phyloP scores from a whole-genome alignment of 2,797 vertebrate species.

The Apogon talboti region DNA sequence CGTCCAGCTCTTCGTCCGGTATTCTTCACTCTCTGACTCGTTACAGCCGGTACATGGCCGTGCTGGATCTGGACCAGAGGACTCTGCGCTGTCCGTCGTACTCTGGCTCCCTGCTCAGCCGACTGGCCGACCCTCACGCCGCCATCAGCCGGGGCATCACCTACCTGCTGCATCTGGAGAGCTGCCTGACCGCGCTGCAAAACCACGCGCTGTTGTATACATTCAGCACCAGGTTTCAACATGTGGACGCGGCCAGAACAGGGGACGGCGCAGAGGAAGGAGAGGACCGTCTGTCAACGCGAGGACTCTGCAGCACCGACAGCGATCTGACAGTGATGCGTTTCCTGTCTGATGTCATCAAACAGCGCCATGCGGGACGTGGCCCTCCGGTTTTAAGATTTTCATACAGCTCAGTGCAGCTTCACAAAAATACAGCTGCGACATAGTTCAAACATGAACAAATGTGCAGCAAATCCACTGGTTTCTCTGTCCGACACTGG shows the following conservation, averaged over 20 bases:
- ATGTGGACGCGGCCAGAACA: conserved; percentile 63
- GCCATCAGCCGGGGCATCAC: conserved; percentile 89
- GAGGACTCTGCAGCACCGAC: conserved; percentile 72
- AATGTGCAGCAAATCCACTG: neutral
- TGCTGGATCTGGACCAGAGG: conserved; percentile 91
- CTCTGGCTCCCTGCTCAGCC: conserved; percentile 84
- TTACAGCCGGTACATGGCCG: conserved; percentile 89
- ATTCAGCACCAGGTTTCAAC: conserved; percentile 81
- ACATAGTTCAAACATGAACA: conserved; percentile 27
- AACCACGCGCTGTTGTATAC: conserved; percentile 90
- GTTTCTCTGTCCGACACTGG: conserved; percentile 15
- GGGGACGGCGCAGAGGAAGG: conserved; percentile 53
- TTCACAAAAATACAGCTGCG: conserved; percentile 64
- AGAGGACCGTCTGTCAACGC: conserved; percentile 56
- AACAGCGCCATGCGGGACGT: conserved; percentile 83
- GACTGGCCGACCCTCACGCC: conserved; percentile 86
- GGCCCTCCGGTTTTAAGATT: conserved; percentile 86
- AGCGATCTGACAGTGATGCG: conserved; percentile 88
- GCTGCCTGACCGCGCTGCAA: conserved; percentile 87
- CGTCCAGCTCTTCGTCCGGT: conserved; percentile 74
- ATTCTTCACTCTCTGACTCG: conserved; percentile 85
- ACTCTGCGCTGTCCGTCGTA: conserved; percentile 90
- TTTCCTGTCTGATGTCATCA: conserved; percentile 92
- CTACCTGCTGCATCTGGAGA: conserved; percentile 92
- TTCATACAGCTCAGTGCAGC: conserved; percentile 82